A percentile compares a stretch with the other conserved stretches of the same genome.
Conservation (phyloP, 2,113 vertebrate species). For the Collichthys lucidus region DNA sequence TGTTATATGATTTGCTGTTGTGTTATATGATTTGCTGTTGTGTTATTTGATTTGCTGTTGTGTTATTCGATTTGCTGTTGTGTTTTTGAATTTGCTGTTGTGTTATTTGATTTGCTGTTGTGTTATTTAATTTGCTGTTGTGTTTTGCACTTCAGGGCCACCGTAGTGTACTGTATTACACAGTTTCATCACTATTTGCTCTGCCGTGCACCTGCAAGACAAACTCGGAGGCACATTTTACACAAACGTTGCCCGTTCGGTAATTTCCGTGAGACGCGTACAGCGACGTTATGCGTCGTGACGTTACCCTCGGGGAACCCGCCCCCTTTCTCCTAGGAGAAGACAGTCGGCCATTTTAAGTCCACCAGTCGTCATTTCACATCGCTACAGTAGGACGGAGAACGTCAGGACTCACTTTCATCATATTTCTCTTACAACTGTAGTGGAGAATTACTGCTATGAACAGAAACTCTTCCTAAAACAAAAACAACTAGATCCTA, state of each 20-base stretch:
- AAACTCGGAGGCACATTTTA: slow-evolving; percentile 3
- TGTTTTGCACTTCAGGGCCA: too few species aligned
- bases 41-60: too few species aligned
- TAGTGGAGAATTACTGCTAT: slow-evolving; percentile 87
- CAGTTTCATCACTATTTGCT: neutral
- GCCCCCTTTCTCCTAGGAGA: slow-evolving; percentile 74
- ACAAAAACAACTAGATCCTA: slow-evolving; percentile 86
- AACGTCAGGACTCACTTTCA: slow-evolving; percentile 87
- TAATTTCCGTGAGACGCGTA: slow-evolving; percentile 57
- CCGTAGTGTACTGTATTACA: too few species aligned
- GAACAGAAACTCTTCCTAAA: slow-evolving; percentile 87
- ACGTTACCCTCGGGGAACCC: slow-evolving; percentile 57
- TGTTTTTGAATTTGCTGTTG: too few species aligned
- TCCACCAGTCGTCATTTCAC: slow-evolving; percentile 86
- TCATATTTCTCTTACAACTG: slow-evolving; percentile 87
- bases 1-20: too few species aligned
- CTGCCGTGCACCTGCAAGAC: slow-evolving; percentile 55
- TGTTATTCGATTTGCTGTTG: too few species aligned
- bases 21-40: too few species aligned
- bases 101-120: too few species aligned
- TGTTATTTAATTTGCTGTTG: too few species aligned
- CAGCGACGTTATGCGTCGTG: slow-evolving; percentile 11
- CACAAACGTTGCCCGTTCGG: neutral
- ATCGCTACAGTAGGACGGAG: slow-evolving; percentile 88
- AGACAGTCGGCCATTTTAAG: slow-evolving; percentile 87